Base-by-base conservation (phyloP, 1,140 invertebrate genomes). In the Hormaphis cornu region DNA sequence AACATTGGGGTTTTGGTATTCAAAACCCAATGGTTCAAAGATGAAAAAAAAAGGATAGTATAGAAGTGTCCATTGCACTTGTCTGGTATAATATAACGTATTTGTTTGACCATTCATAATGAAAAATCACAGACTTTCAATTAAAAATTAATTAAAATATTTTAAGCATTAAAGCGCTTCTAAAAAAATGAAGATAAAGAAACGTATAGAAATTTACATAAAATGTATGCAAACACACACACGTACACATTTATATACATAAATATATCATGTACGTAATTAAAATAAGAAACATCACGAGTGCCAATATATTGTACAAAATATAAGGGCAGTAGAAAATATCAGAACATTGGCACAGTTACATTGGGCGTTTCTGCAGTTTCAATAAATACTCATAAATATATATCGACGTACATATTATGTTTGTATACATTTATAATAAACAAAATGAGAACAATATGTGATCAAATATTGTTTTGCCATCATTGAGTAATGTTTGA, bases 11-110 rank as follows among this genome's bases (percentile, higher is more conserved):
- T 22, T 44, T 20, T 63, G 16, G 26, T 46, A 37, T 56, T 53
- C 37, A 56, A 56, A 56, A 20, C 30, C 33, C 33, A 63, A 63
- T 63, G 42, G 44, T 58, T 48, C 1, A 30, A 14, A 18, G 28
- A 44, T 28, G 40, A 61, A 28, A 46, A 9, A 66, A 66, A 66
- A 48, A 66, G 42, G 26, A 66, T 50, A 66, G 26, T 50, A 48
- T 66, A 48, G 40, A 63, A 63, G 44, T 66, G 61, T 33, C n/a
- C 61, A 66, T 48, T 66, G 61, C 61, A 66, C 61, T 66, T 30
- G 18, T 66, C 42, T 30, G 61, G 44, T 48, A 33, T 61, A 42
- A 26, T n/a, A n/a, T n/a, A n/a, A n/a, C n/a, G n/a, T n/a, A n/a
- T n/a, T 26, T 61, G 33, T 50, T 46, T 30, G 44, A 48, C n/a